phyloP scores from a whole-genome alignment of 2,797 vertebrate genomes.

The Pseudochirops cupreus region DNA sequence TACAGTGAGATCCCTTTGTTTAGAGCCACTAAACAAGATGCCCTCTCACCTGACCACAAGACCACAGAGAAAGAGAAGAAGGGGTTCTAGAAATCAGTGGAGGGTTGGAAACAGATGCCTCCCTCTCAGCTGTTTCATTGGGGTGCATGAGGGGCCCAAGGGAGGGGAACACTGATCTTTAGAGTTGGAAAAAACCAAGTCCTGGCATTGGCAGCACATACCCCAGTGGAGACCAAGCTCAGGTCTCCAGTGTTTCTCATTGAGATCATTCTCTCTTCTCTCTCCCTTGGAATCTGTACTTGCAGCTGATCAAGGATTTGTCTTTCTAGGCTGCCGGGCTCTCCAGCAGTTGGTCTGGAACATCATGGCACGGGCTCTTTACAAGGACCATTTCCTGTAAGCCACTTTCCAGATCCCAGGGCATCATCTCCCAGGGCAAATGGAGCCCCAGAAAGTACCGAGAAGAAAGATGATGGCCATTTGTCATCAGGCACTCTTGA shows the following conservation, averaged over 20 bases:
- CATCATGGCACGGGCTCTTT: not conserved
- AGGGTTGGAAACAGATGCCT: not conserved
- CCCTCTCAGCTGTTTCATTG: not conserved
- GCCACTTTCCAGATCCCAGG: not conserved
- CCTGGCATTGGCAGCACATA: not conserved
- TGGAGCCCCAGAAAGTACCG: not conserved
- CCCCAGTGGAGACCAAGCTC: rapidly evolving
- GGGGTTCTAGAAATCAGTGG: not conserved
- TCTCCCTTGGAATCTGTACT: not conserved
- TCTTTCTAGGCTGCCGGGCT: conserved; percentile 52
- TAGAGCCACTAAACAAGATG: not conserved
- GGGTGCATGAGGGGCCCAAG: not conserved
- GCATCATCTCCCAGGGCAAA: conserved; percentile 4
- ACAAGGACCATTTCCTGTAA: not conserved
- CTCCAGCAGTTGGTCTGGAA: conserved; percentile 32
- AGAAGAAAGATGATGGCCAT: not conserved
- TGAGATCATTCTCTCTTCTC: conserved; percentile 12
- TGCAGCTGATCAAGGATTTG: not conserved
- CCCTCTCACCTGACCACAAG: conserved; percentile 29
- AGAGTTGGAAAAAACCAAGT: not conserved
- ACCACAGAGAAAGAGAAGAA: not conserved
- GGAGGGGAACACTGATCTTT: not conserved
- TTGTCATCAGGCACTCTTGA: not conserved
- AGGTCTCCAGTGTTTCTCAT: not conserved
- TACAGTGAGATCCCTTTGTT: conserved; percentile 23